These are phyloP conservation scores for Periophthalmus modestus DNA, from an alignment of 2,113 vertebrate species.

Conservation along the genomic window DNA sequence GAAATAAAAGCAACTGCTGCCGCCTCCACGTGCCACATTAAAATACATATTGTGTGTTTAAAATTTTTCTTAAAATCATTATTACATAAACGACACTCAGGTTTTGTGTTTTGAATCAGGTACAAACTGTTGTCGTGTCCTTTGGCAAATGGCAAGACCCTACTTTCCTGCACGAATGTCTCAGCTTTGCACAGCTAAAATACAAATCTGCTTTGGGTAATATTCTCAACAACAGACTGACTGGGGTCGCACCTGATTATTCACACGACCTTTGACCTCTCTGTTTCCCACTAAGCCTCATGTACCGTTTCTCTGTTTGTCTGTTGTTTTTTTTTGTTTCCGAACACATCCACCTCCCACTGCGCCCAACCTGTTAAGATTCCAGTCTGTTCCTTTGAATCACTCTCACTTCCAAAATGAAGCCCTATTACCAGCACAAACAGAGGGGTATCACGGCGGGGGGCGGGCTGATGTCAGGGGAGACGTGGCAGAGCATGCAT, in stretches of 20 bases:
- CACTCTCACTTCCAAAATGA: slow-evolving; percentile 60
- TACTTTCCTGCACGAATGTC: background rate
- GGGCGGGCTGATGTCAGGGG: slow-evolving; percentile 6
- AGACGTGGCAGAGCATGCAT: slow-evolving; percentile 16
- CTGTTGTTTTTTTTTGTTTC: slow-evolving; percentile 14
- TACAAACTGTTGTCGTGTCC: no score
- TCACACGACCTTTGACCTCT: slow-evolving; percentile 8
- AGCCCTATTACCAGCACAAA: slow-evolving; percentile 33
- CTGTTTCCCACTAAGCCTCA: slow-evolving; percentile 16
- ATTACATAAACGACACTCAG: no score
- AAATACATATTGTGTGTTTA: no score
- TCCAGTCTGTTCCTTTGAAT: slow-evolving; percentile 36
- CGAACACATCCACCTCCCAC: slow-evolving; percentile 33
- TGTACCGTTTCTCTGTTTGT: slow-evolving; percentile 31
- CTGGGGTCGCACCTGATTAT: background rate
- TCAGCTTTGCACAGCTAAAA: background rate
- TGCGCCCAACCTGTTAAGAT: slow-evolving; percentile 32
- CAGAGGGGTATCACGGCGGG: slow-evolving; percentile 23
- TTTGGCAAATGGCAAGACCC: no score
- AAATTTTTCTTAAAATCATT: no score
- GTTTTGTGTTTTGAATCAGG: background rate
- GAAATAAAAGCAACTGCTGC: no score
- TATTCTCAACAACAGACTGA: background rate
- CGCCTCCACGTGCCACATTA: no score
- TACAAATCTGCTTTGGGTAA: background rate